Evolutionary conservation across 1,140 invertebrate species (phyloP), one percentile per base, ranked within the genome.

Genomic region (Drosophila mojavensis): DNA sequence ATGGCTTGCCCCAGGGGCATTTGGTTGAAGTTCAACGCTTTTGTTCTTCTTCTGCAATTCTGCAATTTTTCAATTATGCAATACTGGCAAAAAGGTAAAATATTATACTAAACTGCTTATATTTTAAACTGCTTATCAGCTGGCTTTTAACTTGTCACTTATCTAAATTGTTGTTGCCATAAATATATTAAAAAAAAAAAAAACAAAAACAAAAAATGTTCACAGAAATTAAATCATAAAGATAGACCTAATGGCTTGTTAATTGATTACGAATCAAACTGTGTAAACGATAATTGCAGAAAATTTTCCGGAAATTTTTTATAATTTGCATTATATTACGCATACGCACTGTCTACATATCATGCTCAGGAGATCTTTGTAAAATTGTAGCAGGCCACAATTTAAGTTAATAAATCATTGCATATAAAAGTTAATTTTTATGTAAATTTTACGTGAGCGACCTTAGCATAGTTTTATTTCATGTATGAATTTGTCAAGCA

Each of bases 81-180:
- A 9, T 55, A n/a, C 43, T 67, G 54, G 36, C 53, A 69, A 24
- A 58, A 56, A 50, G 28, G 6, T 4, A 9, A 67, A n/a, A 69
- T 17, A 54, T 6, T 24, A 7, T 60, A 4, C 51, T 69, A n/a
- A 56, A 43, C 56, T 33, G 33, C 45, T 72, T 66, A 53, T 72
- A 67, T 66, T 64, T 67, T 47, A 68, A 70, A 15, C 50, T 33
- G 11, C 45, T 88, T 86, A 88, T 88, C 83, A 78, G 43, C 9
- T 36, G 10, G 17, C 26, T 26, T 48, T 68, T 15, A 48, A 17
- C 26, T 43, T 56, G 51, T 50, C 9, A 69, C 48, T 72, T 86
- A 86, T 86, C 82, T 88, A 62, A 88, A 88, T 88, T 73, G 70
- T 79, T 75, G 47, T 48, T 69, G 50, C 61, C 30, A 66, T 76